These are phyloP conservation scores for Steromphala cineraria DNA, from an alignment of 2,888 invertebrate genomes.

Conservation along the genomic window DNA sequence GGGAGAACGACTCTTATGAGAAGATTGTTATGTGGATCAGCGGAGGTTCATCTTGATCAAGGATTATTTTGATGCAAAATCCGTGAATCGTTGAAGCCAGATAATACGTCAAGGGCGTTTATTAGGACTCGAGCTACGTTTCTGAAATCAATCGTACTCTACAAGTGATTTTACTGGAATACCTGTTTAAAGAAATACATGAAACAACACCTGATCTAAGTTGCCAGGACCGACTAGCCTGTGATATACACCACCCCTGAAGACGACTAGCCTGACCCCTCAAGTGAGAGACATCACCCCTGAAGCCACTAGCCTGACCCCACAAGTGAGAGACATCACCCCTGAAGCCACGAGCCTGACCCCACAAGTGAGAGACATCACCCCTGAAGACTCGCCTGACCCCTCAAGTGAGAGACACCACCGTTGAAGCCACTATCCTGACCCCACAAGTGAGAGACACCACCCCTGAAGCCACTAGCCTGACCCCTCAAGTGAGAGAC, in stretches of 20 bases:
- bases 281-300: neutral
- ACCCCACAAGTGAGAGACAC: neutral
- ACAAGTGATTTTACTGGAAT: no score
- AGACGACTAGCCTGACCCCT: neutral
- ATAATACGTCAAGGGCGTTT: no score
- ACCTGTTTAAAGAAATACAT: no score
- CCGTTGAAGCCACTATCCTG: neutral
- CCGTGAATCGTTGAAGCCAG: no score
- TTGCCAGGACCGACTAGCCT: neutral
- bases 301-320: neutral
- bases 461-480: neutral
- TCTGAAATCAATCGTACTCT: no score
- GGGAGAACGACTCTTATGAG: no score
- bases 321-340: neutral
- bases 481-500: neutral
- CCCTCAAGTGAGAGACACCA: neutral
- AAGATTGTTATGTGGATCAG: no score
- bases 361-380: neutral
- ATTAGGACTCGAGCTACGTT: no score
- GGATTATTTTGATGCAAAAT: no score
- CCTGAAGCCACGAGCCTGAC: neutral
- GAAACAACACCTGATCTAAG: neutral
- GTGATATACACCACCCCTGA: no score
- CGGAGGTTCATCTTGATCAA: no score
- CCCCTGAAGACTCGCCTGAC: neutral